These are phyloP conservation scores for Nycticebus coucang DNA, from an alignment of 2,113 vertebrate genomes.

Conservation along the genomic window DNA sequence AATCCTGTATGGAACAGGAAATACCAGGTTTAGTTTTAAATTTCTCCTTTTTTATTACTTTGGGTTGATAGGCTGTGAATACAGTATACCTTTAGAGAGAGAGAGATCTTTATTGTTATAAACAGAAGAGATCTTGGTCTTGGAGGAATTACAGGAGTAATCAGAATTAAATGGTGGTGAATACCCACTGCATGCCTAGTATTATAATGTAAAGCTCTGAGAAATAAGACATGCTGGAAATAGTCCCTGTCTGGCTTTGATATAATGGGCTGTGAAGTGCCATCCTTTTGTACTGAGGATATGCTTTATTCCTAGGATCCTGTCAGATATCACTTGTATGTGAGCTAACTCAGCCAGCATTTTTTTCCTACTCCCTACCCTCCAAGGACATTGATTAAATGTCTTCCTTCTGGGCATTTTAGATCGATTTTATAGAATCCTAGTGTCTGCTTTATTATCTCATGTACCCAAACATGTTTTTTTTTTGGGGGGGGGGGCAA, in stretches of 20 bases:
- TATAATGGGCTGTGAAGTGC: neutral
- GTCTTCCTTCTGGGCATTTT: neutral
- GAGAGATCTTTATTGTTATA: neutral
- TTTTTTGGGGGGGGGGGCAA: neutral
- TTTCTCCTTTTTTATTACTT: neutral
- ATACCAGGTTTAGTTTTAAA: neutral
- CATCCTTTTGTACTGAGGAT: neutral
- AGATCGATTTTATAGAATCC: slow-evolving; percentile 22
- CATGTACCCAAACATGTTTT: neutral
- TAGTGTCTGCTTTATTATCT: neutral
- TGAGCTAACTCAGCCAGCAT: neutral
- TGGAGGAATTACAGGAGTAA: neutral
- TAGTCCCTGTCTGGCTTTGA: neutral
- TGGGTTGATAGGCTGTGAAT: neutral
- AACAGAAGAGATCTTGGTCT: neutral
- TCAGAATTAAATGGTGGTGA: neutral
- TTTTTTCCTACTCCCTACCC: neutral
- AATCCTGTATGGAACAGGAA: neutral
- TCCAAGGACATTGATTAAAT: neutral
- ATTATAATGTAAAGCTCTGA: neutral
- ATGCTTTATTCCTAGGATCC: neutral
- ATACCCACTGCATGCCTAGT: neutral
- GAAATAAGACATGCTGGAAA: neutral
- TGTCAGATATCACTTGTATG: neutral
- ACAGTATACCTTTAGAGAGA: neutral